Evolutionary conservation across 2,113 vertebrate species (phyloP).

Genomic region (Atlantisia rogersi): DNA sequence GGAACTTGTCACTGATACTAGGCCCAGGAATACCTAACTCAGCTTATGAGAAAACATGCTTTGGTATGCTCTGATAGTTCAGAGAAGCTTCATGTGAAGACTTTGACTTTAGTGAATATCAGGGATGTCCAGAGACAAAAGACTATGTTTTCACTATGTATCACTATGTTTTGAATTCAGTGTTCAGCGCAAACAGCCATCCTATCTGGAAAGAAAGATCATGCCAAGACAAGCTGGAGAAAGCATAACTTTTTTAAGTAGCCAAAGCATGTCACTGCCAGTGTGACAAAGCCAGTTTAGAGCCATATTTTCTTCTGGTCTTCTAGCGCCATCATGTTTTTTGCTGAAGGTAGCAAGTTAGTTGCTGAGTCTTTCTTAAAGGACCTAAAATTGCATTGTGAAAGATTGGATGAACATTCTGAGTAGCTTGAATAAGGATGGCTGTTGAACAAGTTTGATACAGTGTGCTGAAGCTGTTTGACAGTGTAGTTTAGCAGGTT

Average conservation of each 20-base stretch:
- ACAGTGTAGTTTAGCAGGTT: neutral
- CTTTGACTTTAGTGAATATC: neutral
- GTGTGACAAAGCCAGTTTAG: neutral
- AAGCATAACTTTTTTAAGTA: neutral
- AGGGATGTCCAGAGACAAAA: neutral
- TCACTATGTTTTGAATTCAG: neutral
- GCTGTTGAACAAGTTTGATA: neutral
- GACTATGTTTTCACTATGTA: neutral
- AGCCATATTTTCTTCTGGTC: neutral
- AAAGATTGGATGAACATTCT: neutral
- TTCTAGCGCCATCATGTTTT: neutral
- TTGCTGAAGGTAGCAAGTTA: neutral
- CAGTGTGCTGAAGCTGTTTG: neutral
- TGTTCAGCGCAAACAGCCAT: neutral
- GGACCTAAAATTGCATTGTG: neutral
- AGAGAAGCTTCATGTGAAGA: neutral
- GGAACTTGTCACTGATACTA: neutral
- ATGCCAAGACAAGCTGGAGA: neutral
- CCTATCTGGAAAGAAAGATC: neutral
- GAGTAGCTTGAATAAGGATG: neutral
- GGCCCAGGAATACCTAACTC: neutral
- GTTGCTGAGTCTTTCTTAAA: neutral
- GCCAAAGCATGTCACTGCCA: neutral
- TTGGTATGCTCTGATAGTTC: neutral
- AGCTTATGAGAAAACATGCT: neutral